Evolutionary conservation across 2,888 invertebrate species (phyloP).

Genomic region (Thymelicus lineola): DNA sequence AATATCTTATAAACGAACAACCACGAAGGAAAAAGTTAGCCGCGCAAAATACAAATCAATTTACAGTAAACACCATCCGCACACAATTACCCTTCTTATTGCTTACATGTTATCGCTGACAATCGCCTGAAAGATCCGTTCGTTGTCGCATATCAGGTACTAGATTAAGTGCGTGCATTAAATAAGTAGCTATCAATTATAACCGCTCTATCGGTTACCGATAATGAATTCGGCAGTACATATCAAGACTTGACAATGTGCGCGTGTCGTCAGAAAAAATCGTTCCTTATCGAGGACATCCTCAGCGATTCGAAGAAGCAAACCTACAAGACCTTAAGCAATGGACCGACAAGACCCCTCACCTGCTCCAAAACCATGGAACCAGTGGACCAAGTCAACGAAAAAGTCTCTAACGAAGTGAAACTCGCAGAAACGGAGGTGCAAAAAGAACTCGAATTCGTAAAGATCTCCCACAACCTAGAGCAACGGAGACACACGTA

Average conservation of each 20-base stretch:
- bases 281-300: constrained; percentile 77
- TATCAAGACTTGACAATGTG: constrained; percentile 68
- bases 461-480: constrained; percentile 53
- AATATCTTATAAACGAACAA: constrained; percentile 34
- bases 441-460: constrained; percentile 58
- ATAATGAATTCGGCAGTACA: constrained; percentile 76
- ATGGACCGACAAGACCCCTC: constrained; percentile 60
- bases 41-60: constrained; percentile 16
- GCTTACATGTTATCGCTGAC: neutral
- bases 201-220: constrained; percentile 65
- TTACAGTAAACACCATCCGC: neutral
- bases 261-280: constrained; percentile 75
- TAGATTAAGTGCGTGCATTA: constrained; percentile 76
- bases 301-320: constrained; percentile 63
- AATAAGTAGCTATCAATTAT: constrained; percentile 83
- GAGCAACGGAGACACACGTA: constrained; percentile 70
- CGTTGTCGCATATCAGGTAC: constrained; percentile 28
- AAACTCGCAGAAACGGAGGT: constrained; percentile 40
- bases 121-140: constrained; percentile 7
- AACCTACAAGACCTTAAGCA: constrained; percentile 57
- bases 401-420: neutral
- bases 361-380: constrained; percentile 49
- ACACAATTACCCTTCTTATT: constrained; percentile 12
- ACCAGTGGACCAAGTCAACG: neutral
- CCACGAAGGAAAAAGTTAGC: constrained; percentile 31